Percentiles rank a stretch among this genome's conserved stretches.
phyloP scores from a whole-genome alignment of 2,113 vertebrate genomes.

The Coptodon bakossiorum region DNA sequence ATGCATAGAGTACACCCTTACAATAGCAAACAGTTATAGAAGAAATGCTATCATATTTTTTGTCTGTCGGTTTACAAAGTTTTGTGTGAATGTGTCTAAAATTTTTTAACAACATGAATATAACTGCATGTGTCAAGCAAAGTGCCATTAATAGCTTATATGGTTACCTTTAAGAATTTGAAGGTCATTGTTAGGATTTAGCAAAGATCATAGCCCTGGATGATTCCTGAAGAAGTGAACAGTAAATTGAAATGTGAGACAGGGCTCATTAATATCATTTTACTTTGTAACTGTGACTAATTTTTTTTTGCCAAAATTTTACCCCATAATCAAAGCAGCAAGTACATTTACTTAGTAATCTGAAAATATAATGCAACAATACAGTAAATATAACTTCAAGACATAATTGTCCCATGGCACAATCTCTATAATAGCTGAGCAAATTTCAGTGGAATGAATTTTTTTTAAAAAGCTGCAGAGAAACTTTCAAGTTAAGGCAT shows the following conservation, averaged over 20 bases:
- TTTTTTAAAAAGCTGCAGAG: neutral
- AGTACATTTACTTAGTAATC: neutral
- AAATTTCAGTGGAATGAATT: neutral
- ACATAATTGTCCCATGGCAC: fast-evolving
- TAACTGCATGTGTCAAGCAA: neutral
- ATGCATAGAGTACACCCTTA: fast-evolving
- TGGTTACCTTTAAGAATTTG: neutral
- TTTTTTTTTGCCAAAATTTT: neutral
- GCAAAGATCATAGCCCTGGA: neutral
- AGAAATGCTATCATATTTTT: neutral
- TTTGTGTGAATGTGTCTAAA: neutral
- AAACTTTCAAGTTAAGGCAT: neutral
- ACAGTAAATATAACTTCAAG: neutral
- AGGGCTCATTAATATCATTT: neutral
- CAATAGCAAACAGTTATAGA: neutral
- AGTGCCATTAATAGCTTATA: neutral
- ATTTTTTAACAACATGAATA: neutral
- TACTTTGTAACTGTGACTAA: neutral
- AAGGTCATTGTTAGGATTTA: neutral
- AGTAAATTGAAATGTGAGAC: neutral
- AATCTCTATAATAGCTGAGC: neutral
- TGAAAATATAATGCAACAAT: neutral
- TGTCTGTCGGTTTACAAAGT: neutral
- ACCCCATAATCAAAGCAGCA: neutral
- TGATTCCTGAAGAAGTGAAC: neutral